Conservation (phyloP, 2,797 vertebrate species). For the Rallus crepitans region DNA sequence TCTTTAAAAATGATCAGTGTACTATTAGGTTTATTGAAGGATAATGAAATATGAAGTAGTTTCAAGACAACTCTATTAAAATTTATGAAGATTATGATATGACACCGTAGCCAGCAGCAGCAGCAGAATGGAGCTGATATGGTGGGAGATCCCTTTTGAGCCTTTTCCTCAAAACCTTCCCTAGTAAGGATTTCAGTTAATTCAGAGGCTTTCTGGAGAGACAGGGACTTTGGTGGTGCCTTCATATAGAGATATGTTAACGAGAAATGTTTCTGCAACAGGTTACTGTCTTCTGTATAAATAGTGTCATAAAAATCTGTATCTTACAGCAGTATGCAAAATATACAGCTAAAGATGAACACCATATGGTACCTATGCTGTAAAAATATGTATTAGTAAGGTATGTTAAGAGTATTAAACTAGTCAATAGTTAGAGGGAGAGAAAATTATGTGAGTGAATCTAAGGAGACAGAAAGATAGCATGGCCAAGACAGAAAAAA, state of each 20-base stretch:
- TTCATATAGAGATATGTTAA: neutral
- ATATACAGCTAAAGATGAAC: neutral
- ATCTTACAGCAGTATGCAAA: neutral
- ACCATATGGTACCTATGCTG: neutral
- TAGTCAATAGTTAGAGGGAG: neutral
- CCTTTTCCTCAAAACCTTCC: neutral
- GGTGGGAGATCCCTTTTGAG: neutral
- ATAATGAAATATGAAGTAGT: neutral
- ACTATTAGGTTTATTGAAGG: neutral
- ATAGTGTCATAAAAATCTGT: neutral
- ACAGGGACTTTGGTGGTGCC: neutral
- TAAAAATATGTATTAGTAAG: neutral
- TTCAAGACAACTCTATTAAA: neutral
- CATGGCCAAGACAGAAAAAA: neutral
- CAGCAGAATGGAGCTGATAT: neutral
- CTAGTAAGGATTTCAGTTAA: neutral
- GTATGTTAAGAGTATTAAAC: neutral
- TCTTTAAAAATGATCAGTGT: neutral
- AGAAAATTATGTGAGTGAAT: neutral
- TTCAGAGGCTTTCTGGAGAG: neutral
- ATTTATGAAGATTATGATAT: neutral
- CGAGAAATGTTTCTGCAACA: neutral
- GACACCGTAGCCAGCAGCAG: neutral
- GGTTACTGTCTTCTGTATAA: neutral
- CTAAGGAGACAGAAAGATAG: neutral